Base-by-base conservation (phyloP, 2,888 invertebrate species). In the Catocala sponsa region DNA sequence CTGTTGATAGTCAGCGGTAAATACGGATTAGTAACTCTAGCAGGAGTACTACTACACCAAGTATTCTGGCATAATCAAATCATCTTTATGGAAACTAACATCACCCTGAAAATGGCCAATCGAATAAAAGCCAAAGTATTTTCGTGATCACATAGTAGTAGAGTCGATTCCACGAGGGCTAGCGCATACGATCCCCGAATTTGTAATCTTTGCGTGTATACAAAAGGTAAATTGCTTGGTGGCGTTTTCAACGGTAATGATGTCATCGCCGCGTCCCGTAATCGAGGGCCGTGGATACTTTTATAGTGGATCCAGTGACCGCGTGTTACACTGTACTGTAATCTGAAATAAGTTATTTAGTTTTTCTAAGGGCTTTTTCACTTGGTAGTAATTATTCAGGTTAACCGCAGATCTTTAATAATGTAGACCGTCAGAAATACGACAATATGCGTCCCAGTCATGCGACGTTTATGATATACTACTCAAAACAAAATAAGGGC, bases 171-270 rank as follows among this genome's bases (percentile, higher is more conserved):
- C 62, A 65, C 56, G 71, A 43, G 12, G 48, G 68, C 62, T 64
- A 68, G 51, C 51, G 52, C 54, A 66, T 67, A 76, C 76, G 68
- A 72, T 72, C 80, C 76, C 74, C 76, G 78, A 83, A 83, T 88
- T 87, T 86, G 87, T 88, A 88, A 89, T 88, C 84, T 87, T 86
- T 81, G 77, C 81, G 84, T 86, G 84, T 86, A 84, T 85, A 85
- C 83, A 81, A 83, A 84, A 84, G 87, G 88, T 85, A 90, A 89
- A 90, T 89, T 83, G 87, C 68, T 70, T 85, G 81, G 86, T 84
- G 87, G 84, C 88, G 85, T 89, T 91, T 86, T 84, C 84, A 81
- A 82, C 82, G 84, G 82, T 90, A 89, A 91, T 90, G 91, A 90
- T 87, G 87, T 89, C 90, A 90, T 91, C 86, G 67, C 80, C 79